Base-by-base conservation (phyloP, 2,888 invertebrate genomes). In the Eurois occulta region DNA sequence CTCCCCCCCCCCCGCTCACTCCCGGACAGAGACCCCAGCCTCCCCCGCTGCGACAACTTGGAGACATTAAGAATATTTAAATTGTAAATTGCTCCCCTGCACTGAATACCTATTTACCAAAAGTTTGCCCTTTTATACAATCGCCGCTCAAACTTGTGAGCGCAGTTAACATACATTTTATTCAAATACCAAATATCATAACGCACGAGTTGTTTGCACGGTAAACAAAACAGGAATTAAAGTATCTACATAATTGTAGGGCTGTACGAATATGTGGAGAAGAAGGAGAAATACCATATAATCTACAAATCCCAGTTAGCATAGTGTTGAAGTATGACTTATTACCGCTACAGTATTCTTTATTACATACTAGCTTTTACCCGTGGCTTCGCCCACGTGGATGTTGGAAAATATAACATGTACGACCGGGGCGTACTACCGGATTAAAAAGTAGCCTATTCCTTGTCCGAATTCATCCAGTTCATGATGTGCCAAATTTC, bases 41-140 rank as follows among this genome's bases (percentile, higher is more conserved):
- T 72, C 89, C 88, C 88, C 87, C 90, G 87, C 89, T 86, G 92
- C 94, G 95, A 94, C 95, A 94, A 95, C 96, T 96, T 94, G 95
- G 95, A 93, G 95, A 96, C 96, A 96, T 96, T 96, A 96, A 95
- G 94, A 95, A 96, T 96, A 96, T 96, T 96, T 96, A 96, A 96
- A 96, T 96, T 96, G 95, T 96, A 96, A 96, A 96, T 96, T 96
- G 92, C 95, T 95, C 92, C 90, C 94, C 94, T 95, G 96, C 95
- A 96, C 95, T 96, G 96, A 96, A 96, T 96, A 96, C 96, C 95
- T 95, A 96, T 95, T 95, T 93, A 92, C 90, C 90, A 87, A 94
- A 95, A 95, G 91, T 95, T 95, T 91, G 91, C 91, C 92, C 91
- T 94, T 93, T 94, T 92, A 90, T 89, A 91, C 90, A 92, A 92